These are phyloP conservation scores for Pogoniulus pusillus DNA, from an alignment of 2,797 vertebrate genomes.

Conservation along the genomic window DNA sequence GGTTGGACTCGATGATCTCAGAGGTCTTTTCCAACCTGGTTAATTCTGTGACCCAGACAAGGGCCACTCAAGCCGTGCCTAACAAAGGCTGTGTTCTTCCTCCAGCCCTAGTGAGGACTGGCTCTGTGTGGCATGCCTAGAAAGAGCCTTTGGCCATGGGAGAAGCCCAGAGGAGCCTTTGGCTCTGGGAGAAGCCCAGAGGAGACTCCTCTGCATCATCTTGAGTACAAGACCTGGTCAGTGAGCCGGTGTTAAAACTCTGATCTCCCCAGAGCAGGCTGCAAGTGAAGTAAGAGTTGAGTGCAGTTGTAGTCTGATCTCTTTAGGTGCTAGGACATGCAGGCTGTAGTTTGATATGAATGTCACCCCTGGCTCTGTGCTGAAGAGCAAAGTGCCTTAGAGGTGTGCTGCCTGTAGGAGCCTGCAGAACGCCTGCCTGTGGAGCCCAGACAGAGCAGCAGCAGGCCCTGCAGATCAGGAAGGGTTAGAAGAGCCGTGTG, in stretches of 20 bases:
- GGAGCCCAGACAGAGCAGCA: not conserved
- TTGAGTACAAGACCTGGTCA: not conserved
- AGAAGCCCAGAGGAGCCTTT: not conserved
- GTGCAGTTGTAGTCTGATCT: not conserved
- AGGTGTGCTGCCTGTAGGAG: not conserved
- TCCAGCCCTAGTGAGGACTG: not conserved
- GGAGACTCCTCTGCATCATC: not conserved
- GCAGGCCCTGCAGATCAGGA: not conserved
- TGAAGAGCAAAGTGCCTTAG: not conserved
- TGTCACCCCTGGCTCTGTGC: not conserved
- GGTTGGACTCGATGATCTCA: too few relatives aligned
- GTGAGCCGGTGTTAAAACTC: not conserved
- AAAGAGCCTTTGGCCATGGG: not conserved
- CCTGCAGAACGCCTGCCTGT: not conserved
- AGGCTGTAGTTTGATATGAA: not conserved
- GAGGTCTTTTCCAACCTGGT: too few relatives aligned
- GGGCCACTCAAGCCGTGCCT: not conserved
- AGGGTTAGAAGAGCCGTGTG: not conserved
- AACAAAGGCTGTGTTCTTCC: not conserved
- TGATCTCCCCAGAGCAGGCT: not conserved
- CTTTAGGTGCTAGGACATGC: not conserved
- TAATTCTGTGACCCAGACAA: not conserved
- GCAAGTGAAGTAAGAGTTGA: too few relatives aligned
- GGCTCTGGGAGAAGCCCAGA: not conserved
- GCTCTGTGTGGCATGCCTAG: not conserved